Base-by-base conservation (phyloP, 1,140 invertebrate genomes). In the Platyscapa corneri region DNA sequence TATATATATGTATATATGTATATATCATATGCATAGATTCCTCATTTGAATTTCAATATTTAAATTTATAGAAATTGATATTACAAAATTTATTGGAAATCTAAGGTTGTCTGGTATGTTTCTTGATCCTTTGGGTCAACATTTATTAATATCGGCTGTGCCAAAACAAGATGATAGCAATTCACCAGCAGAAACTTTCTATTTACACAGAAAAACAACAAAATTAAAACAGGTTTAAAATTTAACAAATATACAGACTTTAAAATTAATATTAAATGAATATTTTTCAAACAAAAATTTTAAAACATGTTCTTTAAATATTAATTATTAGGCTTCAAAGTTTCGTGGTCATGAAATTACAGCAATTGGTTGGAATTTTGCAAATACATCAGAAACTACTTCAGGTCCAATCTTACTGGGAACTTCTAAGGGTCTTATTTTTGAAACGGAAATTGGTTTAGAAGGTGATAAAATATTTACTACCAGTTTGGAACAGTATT, bases 371-470 rank as follows among this genome's bases (percentile, higher is more conserved):
- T 99, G 98, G 97, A 98, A 98, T 93, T 95, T 94, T 88, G 94
- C 95, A 60, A 96, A 97, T 90, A 95, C 95, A 39, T 96, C 95
- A 0, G 95, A 97, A 77, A 94, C 92, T 10, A 95, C 95, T 2
- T 96, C 96, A 0, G 97, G 97, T 7, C 95, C 97, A 1, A 98
- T 99, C 87, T 92, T 99, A 32, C 89, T 99, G 7, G 98, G 98
- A 32, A 99, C 98, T 0, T 97, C 97, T 27, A 97, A 97, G 91
- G 98, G 98, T 34, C 91, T 97, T n/a, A 97, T 99, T 87, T 96
- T 98, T 92, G 98, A 99, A 92, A 97, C 97, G 3, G 97, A 98
- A 92, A 94, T 99, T 67, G 95, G 95, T 46, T 93, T 95, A 37
- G 96, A 97, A 60, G 97, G 96, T 89, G 97, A 97, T 78, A 96